phyloP scores from a whole-genome alignment of 2,113 vertebrate species.

The Psilopsiagon aymara region DNA sequence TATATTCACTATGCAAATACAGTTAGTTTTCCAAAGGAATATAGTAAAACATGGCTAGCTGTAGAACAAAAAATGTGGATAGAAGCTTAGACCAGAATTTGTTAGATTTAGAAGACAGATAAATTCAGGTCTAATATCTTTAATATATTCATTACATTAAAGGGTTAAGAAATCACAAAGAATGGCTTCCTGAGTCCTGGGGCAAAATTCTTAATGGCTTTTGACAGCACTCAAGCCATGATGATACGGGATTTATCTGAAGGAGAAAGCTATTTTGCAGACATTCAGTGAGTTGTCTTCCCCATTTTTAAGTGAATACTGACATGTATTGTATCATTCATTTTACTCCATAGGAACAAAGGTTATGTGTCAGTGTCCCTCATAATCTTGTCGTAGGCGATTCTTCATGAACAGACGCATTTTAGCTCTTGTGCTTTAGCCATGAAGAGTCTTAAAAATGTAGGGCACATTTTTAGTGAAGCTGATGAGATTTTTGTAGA shows the following conservation, averaged over 20 bases:
- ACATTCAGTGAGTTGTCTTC: background rate
- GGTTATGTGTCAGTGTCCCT: background rate
- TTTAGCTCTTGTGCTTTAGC: background rate
- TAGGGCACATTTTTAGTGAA: background rate
- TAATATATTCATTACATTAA: background rate
- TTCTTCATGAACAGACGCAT: background rate
- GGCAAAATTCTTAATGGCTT: background rate
- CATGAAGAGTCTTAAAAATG: background rate
- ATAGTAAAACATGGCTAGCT: background rate
- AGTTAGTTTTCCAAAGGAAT: background rate
- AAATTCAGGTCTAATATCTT: background rate
- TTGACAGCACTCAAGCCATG: background rate
- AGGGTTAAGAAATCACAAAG: background rate
- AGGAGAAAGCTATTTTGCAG: background rate
- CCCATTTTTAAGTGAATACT: background rate
- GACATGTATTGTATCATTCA: background rate
- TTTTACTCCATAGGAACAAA: background rate
- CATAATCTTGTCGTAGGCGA: background rate
- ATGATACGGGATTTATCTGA: background rate
- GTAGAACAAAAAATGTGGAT: background rate
- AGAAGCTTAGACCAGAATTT: background rate
- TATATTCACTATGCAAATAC: background rate
- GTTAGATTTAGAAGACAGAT: background rate
- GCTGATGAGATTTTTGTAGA: background rate
- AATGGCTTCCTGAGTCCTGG: background rate